Evolutionary conservation across 2,888 invertebrate genomes (phyloP).

Genomic region (Phorcus lineatus): DNA sequence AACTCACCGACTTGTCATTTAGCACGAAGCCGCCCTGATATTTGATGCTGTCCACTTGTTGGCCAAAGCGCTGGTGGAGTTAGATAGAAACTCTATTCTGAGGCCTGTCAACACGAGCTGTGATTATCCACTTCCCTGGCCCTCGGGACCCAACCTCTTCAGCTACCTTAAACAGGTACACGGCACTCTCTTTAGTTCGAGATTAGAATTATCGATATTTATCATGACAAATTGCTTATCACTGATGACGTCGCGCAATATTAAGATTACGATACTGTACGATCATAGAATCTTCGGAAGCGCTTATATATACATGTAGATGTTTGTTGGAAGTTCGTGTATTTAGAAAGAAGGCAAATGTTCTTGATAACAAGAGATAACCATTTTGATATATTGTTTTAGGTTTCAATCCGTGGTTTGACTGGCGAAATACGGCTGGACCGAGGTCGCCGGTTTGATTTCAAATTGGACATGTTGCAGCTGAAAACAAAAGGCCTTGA

Average conservation of each 20-base stretch:
- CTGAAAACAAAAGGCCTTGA: constrained; percentile 82
- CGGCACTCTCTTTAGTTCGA: too few relatives aligned
- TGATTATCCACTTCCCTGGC: constrained; percentile 85
- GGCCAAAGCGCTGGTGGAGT: constrained; percentile 92
- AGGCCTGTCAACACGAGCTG: constrained; percentile 64
- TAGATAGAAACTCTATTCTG: constrained; percentile 55
- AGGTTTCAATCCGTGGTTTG: constrained; percentile 90
- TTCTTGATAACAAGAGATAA: neutral
- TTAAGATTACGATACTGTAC: too few relatives aligned
- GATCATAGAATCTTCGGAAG: too few relatives aligned
- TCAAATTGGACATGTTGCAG: constrained; percentile 93
- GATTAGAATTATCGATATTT: too few relatives aligned
- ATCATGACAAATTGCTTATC: too few relatives aligned
- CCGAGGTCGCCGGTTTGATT: constrained; percentile 92
- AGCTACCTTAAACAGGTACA: constrained; percentile 95
- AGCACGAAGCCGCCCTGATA: constrained; percentile 98
- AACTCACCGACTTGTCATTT: constrained; percentile 45
- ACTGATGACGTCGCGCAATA: too few relatives aligned
- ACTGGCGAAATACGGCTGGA: constrained; percentile 89
- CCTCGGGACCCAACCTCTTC: constrained; percentile 94
- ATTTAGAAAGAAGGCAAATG: too few relatives aligned
- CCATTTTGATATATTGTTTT: constrained; percentile 9
- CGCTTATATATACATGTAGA: too few relatives aligned
- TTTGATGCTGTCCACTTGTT: constrained; percentile 97
- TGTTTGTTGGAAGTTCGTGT: too few relatives aligned